Conservation (phyloP, 2,888 invertebrate genomes). For the Drosophila seclusa region DNA sequence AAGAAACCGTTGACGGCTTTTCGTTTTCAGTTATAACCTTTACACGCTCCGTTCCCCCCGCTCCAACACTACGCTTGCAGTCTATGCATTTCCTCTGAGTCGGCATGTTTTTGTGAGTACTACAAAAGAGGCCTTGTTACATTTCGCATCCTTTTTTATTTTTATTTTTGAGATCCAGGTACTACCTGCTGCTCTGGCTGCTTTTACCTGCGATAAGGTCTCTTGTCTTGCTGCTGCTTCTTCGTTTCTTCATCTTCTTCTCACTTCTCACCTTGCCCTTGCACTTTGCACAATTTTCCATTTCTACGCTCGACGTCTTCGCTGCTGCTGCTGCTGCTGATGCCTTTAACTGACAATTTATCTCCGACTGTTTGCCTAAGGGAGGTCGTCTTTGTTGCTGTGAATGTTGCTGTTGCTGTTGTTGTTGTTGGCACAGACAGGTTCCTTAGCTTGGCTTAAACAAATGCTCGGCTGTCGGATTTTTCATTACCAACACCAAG, state of each 20-base stretch:
- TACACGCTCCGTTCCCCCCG: background rate
- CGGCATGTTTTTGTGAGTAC: conserved; percentile 44
- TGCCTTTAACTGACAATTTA: conserved; percentile 75
- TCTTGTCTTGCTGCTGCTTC: background rate
- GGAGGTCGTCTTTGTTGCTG: conserved; percentile 45
- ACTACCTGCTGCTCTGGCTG: conserved; percentile 28
- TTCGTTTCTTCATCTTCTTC: conserved; percentile 10
- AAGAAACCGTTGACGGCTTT: conserved; percentile 18
- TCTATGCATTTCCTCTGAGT: conserved; percentile 67
- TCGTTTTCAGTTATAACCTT: conserved; percentile 12
- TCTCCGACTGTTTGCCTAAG: conserved; percentile 68
- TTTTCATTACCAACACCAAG: conserved; percentile 68
- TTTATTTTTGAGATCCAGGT: conserved; percentile 1
- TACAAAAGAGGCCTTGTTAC: conserved; percentile 57
- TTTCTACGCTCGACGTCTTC: conserved; percentile 30
- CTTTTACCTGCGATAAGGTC: conserved; percentile 34
- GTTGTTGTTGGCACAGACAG: conserved; percentile 50
- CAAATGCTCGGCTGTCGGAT: conserved; percentile 65
- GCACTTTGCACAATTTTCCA: conserved; percentile 74
- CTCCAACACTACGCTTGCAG: background rate
- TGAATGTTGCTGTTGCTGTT: conserved; percentile 45
- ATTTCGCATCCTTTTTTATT: conserved; percentile 58
- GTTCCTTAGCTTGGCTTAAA: conserved; percentile 64
- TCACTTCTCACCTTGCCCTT: conserved; percentile 59
- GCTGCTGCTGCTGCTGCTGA: conserved; percentile 11